phyloP scores from a whole-genome alignment of 2,888 invertebrate species.

The Epistrophe grossulariae region DNA sequence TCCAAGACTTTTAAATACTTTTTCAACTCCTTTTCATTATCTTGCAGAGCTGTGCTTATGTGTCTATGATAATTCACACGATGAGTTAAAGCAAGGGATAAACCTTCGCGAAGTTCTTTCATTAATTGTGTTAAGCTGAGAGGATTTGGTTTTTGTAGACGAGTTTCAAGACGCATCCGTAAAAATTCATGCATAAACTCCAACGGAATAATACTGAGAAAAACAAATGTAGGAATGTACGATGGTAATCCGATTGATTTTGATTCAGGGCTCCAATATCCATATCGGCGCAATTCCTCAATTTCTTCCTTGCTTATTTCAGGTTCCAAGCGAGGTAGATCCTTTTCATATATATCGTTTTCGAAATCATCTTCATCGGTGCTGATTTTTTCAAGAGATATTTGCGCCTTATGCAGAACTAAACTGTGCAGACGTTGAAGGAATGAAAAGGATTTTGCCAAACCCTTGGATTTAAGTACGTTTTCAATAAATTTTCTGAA shows the following conservation, averaged over 20 bases:
- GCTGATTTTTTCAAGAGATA: slow-evolving; percentile 87
- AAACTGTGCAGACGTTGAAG: slow-evolving; percentile 89
- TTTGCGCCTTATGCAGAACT: slow-evolving; percentile 88
- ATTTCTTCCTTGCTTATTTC: slow-evolving; percentile 82
- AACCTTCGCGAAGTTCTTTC: slow-evolving; percentile 95
- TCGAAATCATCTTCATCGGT: slow-evolving; percentile 82
- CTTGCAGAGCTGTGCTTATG: slow-evolving; percentile 86
- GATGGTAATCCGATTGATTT: slow-evolving; percentile 92
- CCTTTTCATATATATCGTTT: slow-evolving; percentile 84
- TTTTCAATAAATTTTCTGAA: slow-evolving; percentile 93
- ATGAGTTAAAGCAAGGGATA: slow-evolving; percentile 92
- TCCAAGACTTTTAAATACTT: slow-evolving; percentile 87
- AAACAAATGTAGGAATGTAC: slow-evolving; percentile 93
- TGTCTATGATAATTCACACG: slow-evolving; percentile 90
- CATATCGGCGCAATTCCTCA: slow-evolving; percentile 85
- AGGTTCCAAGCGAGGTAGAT: slow-evolving; percentile 82
- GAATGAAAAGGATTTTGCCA: slow-evolving; percentile 92
- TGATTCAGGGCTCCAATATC: slow-evolving; percentile 91
- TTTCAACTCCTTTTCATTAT: slow-evolving; percentile 84
- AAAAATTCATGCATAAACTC: slow-evolving; percentile 97
- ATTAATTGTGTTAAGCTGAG: slow-evolving; percentile 94
- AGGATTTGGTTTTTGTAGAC: slow-evolving; percentile 92
- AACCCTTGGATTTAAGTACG: slow-evolving; percentile 93
- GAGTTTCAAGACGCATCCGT: slow-evolving; percentile 92
- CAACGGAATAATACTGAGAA: slow-evolving; percentile 92